Percentiles rank a stretch among this genome's conserved stretches.
Evolutionary conservation across 2,113 vertebrate species (phyloP).

Genomic region (Pterophyllum scalare): DNA sequence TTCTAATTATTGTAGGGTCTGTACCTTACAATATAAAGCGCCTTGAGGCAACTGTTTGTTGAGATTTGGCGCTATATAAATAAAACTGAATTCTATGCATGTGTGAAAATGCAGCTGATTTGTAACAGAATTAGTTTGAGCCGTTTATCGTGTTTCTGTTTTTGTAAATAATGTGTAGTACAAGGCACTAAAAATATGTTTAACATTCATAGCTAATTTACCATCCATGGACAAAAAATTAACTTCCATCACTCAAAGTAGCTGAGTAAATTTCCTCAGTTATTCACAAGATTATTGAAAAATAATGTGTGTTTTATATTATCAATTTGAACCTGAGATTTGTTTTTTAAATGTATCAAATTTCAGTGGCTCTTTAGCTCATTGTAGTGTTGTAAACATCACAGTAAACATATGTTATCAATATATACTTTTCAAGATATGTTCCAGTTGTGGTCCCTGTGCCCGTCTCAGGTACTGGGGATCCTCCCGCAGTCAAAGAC

Average conservation of each 20-base stretch:
- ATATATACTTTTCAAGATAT: neutral
- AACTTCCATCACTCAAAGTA: too few species aligned
- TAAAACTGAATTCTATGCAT: neutral
- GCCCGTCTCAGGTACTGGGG: too few species aligned
- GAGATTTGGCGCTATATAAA: too few species aligned
- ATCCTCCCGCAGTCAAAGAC: neutral
- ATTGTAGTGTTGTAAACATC: neutral
- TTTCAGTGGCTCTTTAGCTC: neutral
- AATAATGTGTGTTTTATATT: neutral
- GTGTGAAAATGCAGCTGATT: neutral
- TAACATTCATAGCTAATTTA: neutral
- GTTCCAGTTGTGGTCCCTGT: neutral
- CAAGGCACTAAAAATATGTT: neutral
- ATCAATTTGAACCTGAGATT: neutral
- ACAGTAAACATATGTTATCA: neutral
- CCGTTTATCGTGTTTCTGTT: neutral
- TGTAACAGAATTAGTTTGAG: too few species aligned
- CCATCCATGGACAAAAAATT: neutral
- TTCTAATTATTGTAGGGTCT: neutral
- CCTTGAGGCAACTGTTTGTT: too few species aligned
- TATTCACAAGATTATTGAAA: neutral
- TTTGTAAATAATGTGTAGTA: neutral
- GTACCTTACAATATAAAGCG: too few species aligned
- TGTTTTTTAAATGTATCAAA: neutral
- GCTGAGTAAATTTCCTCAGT: neutral